Base-by-base conservation (phyloP, 2,113 vertebrate genomes). In the Ploceus nigricollis region DNA sequence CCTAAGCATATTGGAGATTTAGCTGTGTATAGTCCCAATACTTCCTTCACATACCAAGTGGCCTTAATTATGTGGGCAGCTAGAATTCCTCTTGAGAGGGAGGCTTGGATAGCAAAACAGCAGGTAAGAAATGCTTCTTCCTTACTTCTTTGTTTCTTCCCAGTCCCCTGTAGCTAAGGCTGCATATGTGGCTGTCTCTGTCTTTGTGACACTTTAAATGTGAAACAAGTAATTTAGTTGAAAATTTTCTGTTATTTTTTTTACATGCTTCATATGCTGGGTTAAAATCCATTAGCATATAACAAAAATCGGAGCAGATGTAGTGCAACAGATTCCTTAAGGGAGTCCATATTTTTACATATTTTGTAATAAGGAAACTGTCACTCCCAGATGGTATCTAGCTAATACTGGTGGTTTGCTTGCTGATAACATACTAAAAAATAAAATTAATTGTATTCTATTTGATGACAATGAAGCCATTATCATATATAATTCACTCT, bases 311-410 rank as follows among this genome's bases (percentile, higher is more conserved):
- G 47, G 98, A 98, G 98, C 98, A 98, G 98, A 98, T 98, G 98
- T 97, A 97, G 97, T 84, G 95, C 97, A 98, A 98, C 98, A 97
- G 97, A 98, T 98, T 98, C 98, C 98, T 98, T 98, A 98, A 98
- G 98, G 98, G 98, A 98, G 98, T 98, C 98, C 98, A 98, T 98
- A 98, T 98, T 98, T 98, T 98, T 98, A 98, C 98, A 98, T 98
- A 98, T 98, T 98, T 98, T 98, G 98, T 98, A 98, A 98, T 98
- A 98, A 98, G 98, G 98, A 98, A 98, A 98, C 98, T 98, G 98
- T 98, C 98, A 98, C 97, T 98, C 98, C 97, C 98, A 98, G 98
- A 98, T 98, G 98, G 98, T 97, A 97, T 94, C 97, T 24, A 97
- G 97, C 97, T 97, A 98, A 98, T 98, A 97, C 98, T 97, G 97